Base-by-base conservation (phyloP, 1,140 invertebrate species). In the Trialeurodes vaporariorum region DNA sequence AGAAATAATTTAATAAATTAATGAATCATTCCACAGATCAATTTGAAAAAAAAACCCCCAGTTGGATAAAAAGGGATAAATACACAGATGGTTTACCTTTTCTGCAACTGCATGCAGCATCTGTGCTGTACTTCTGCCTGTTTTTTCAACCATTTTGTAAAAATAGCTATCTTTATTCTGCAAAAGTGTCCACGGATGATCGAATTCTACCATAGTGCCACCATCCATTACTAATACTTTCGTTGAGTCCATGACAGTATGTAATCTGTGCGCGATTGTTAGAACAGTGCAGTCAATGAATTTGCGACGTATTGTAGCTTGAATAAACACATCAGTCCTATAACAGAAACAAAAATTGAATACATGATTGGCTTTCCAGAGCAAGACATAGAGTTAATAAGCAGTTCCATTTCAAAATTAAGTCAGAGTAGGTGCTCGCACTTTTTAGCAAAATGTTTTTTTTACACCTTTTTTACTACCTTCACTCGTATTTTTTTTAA, bases 171-270 rank as follows among this genome's bases (percentile, higher is more conserved):
- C 66, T 24, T 72, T 59, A 59, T 81, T 76, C 70, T 83, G 73
- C n/a, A 86, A 67, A 17, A 88, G 76, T 24, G 79, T 70, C 27
- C 81, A 76, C 0, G 87, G 86, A 69, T 83, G 81, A 71, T 86
- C 84, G 72, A 81, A 87, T 76, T 88, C 86, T 75, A 64, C 26
- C 25, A 67, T 63, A 11, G 66, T 59, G 25, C 85, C 85, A 27
- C 75, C 75, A 27, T 89, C 85, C 82, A 92, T 84, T 0, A 91
- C 88, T 73, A 93, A 79, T 68, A 92, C 83, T 67, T 83, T 81
- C 73, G 87, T 86, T 70, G 83, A 87, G 74, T 93, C 89, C 83
- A 94, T 87, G 59, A 94, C 88, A 1, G 91, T 93, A 74, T 92
- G 87, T 0, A 89, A 74, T 64, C 87, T 76, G 75, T 88, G 87